phyloP scores from a whole-genome alignment of 23 tunicate species.

The Ascidia mentula region DNA sequence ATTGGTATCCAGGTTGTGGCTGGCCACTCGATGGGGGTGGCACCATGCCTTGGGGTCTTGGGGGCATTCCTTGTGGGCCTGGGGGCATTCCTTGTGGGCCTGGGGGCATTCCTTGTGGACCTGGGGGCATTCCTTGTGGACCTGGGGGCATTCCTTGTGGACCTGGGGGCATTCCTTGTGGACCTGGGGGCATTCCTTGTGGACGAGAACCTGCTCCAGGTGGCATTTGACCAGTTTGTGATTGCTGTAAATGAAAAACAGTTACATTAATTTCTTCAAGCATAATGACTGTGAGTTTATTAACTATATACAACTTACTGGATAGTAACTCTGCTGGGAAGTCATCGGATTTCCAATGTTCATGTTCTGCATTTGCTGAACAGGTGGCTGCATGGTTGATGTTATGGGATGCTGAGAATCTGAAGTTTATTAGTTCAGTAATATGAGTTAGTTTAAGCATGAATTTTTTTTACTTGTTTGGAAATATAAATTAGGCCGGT shows the following conservation, averaged over 20 bases:
- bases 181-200: not conserved
- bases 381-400: slow-evolving; percentile 30
- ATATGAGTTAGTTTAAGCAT: too few relatives aligned
- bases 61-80: slow-evolving; percentile 2
- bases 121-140: slow-evolving; percentile 2
- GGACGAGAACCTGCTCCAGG: too few relatives aligned
- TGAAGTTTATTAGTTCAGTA: too few relatives aligned
- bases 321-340: not conserved
- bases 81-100: not conserved
- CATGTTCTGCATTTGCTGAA: slow-evolving; percentile 45
- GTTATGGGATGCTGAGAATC: too few relatives aligned
- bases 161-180: not conserved
- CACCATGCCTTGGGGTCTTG: not conserved
- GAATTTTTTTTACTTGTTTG: too few relatives aligned
- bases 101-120: slow-evolving; percentile 2
- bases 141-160: slow-evolving; percentile 1
- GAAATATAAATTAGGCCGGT: too few relatives aligned
- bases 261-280: too few relatives aligned
- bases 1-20: not conserved
- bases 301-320: not conserved
- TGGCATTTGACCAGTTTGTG: not conserved
- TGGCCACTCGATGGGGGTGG: not conserved
- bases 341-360: slow-evolving; percentile 3
- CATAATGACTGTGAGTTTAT: too few relatives aligned
- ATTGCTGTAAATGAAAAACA: too few relatives aligned